Evolutionary conservation across 2,113 vertebrate species (phyloP).

Genomic region (Petaurus breviceps): DNA sequence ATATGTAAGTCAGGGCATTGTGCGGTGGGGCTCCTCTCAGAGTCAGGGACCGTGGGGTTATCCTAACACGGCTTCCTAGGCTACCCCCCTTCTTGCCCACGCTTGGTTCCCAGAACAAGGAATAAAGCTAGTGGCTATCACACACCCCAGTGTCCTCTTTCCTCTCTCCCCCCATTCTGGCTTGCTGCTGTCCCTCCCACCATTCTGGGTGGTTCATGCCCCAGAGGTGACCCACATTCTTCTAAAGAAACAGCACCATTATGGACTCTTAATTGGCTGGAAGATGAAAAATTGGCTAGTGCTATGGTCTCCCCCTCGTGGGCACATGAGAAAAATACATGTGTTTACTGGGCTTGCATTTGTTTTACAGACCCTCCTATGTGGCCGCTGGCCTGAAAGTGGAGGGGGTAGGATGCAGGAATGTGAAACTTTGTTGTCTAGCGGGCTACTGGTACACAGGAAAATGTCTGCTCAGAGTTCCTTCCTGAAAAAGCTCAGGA

Average conservation of each 20-base stretch:
- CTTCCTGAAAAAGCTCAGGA: neutral
- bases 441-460: neutral
- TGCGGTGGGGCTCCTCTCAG: neutral
- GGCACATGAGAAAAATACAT: neutral
- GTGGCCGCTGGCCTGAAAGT: neutral
- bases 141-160: neutral
- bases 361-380: neutral
- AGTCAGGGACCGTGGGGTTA: neutral
- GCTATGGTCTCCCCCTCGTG: neutral
- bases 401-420: neutral
- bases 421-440: neutral
- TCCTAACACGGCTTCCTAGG: neutral
- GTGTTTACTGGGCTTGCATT: neutral
- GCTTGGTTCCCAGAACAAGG: neutral
- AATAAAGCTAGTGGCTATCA: neutral
- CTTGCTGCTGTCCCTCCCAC: neutral
- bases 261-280: neutral
- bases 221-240: neutral
- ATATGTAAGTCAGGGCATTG: conserved; percentile 89
- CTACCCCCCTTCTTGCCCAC: neutral
- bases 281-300: neutral
- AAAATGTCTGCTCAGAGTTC: neutral
- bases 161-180: neutral
- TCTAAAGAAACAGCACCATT: neutral
- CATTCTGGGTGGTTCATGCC: neutral